A percentile compares a stretch with the other conserved stretches of the same genome.
Evolutionary conservation across 1,140 invertebrate species (phyloP).

Genomic region (Drosophila lacteicornis): DNA sequence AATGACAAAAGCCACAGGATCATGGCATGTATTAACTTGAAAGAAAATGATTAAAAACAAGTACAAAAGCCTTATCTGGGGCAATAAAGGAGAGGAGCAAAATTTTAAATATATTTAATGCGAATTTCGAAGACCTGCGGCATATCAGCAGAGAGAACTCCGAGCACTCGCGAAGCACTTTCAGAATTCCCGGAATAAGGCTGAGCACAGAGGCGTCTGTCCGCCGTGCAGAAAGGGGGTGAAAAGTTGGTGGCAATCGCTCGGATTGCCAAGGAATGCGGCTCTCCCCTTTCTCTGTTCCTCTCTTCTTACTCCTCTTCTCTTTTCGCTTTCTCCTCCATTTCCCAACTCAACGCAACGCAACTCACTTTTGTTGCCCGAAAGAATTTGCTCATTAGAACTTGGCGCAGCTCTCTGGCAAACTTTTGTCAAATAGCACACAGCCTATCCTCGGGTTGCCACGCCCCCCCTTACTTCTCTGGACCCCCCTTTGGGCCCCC

Average conservation of each 20-base stretch:
- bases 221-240: neutral
- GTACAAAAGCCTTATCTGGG: neutral
- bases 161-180: slow-evolving; percentile 2
- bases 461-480: neutral
- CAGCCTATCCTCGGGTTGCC: slow-evolving; percentile 20
- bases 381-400: slow-evolving; percentile 65
- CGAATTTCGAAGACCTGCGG: slow-evolving; percentile 1
- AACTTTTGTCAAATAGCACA: slow-evolving; percentile 53
- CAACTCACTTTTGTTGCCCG: slow-evolving; percentile 50
- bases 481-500: neutral
- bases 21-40: neutral
- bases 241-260: slow-evolving; percentile 27
- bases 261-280: slow-evolving; percentile 18
- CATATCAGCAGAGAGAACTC: neutral
- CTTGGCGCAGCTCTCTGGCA: slow-evolving; percentile 45
- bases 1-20: slow-evolving; percentile 6
- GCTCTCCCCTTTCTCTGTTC: neutral
- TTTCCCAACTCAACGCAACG: slow-evolving; percentile 1
- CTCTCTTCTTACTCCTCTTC: neutral
- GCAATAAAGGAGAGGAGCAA: neutral
- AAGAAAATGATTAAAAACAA: too few species aligned
- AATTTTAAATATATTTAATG: slow-evolving; percentile 1
- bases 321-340: neutral
- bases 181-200: slow-evolving; percentile 24
- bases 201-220: neutral